Evolutionary conservation across 1,140 invertebrate species (phyloP), one percentile per base, ranked within the genome.

Genomic region (Notospermus geniculatus): DNA sequence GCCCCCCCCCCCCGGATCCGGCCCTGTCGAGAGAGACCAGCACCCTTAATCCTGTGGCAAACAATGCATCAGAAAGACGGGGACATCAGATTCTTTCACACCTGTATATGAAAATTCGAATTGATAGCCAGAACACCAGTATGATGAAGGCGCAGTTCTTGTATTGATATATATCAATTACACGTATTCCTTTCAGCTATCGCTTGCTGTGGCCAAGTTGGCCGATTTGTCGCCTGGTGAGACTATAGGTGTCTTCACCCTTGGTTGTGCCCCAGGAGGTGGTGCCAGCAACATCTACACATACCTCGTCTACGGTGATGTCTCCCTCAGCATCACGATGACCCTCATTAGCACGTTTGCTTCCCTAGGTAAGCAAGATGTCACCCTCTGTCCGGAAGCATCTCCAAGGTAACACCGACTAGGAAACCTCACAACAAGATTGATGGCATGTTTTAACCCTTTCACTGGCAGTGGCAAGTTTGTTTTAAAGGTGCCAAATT

Each of bases 271-370:
- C 59, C 94, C 94, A 17, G 93, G 90, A 30, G 94, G 94, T 1
- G 93, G 93, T 1, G 91, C 93, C 13, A 95, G 92, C n/a, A 97
- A 97, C 77, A 93, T 95, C 68, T 97, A 94, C 92, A 91, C 92
- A 0, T 86, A 91, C 61, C 85, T 95, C 30, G 78, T 97, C 0
- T 89, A 87, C 32, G 94, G 91, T 5, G 96, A 96, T 82, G 83
- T 95, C 0, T 88, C 93, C 82, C 84, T 97, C 5, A 94, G 91
- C 0, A 87, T 97, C 57, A 89, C 93, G 5, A 94, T 97, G 92
- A 97, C 95, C 0, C 89, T 92, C 25, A 85, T 97, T 54, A 91
- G 91, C 62, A 95, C 90, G 22, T 70, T 93, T n/a, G 86, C 87
- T 23, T 87, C 91, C 5, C 90, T 95, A 76, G 88, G 91, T 90